Base-by-base conservation (phyloP, 2,888 invertebrate species). In the Carcina quercana region DNA sequence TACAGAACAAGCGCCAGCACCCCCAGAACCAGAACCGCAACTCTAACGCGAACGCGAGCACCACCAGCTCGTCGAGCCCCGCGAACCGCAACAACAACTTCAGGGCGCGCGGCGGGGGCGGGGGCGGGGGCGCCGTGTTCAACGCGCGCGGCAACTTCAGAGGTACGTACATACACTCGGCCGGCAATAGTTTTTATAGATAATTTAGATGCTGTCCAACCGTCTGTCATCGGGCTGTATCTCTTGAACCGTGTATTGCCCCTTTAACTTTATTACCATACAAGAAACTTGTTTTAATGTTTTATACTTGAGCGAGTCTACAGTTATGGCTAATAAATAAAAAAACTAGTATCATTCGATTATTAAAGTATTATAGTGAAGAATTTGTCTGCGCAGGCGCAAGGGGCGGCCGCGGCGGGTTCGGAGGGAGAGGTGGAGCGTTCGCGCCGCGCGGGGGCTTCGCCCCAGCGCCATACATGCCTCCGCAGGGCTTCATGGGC, bases 401-500 rank as follows among this genome's bases (percentile, higher is more conserved):
- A 3, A 25, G 30, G 8, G 30, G 80, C 0, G 82, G 82, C 0
- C 74, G 82, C 60, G 76, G 78, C 17, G 74, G 65, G 0, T 76
- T 73, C 63, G 68, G 66, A 24, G 74, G 66, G 0, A 74, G 82
- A 51, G 80, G 74, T 42, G 75, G 74, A 30, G 59, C 69, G 1
- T 80, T 73, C 71, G 72, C 73, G 22, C 82, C 79, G 60, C 79
- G 82, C 15, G 79, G 75, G 17, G 80, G 70, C 70, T 68, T 74
- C 7, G 80, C 78, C 34, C 68, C 71, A 64, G 75, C 71, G 71
- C 59, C 62, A 6, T 82, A 76, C 71, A 64, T 79, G 70, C 79
- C 80, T 37, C 80, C 78, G 40, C 80, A 78, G 47, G 59, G 50
- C 21, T 80, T 69, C 70, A 75, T 79, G 76, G 78, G 69, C 32